Evolutionary conservation across 2,113 vertebrate genomes (phyloP).

Genomic region (Eurypyga helias): DNA sequence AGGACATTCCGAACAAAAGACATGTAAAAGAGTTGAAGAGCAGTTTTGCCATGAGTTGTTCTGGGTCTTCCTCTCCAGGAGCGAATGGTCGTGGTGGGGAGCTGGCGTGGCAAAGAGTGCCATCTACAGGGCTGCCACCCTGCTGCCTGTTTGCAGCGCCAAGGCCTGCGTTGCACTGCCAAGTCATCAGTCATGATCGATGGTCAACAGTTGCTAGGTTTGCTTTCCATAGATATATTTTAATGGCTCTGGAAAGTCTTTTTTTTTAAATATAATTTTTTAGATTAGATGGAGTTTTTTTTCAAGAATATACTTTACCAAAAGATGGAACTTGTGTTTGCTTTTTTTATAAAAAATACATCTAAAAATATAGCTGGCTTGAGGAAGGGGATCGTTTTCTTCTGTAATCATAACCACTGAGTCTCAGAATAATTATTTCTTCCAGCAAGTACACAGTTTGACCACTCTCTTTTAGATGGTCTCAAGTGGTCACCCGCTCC

Average conservation of each 20-base stretch:
- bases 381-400: not conserved
- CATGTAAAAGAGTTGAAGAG: rapidly evolving
- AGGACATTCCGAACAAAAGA: not conserved
- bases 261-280: not conserved
- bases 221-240: not conserved
- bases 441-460: not conserved
- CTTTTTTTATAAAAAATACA: not conserved
- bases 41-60: not conserved
- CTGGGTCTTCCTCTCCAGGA: not conserved
- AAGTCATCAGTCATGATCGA: not conserved
- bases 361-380: not conserved
- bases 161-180: rapidly evolving
- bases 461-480: not conserved
- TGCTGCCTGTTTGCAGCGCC: not conserved
- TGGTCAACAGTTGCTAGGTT: not conserved
- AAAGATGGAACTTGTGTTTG: not conserved
- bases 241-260: not conserved
- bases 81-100: not conserved
- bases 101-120: not conserved
- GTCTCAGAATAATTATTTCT: not conserved
- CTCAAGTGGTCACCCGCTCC: not conserved
- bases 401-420: not conserved
- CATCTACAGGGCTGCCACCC: conserved; percentile 30
- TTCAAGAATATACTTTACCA: not conserved
- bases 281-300: not conserved